Conservation (phyloP, 2,797 vertebrate genomes). For the Ficedula albicollis region DNA sequence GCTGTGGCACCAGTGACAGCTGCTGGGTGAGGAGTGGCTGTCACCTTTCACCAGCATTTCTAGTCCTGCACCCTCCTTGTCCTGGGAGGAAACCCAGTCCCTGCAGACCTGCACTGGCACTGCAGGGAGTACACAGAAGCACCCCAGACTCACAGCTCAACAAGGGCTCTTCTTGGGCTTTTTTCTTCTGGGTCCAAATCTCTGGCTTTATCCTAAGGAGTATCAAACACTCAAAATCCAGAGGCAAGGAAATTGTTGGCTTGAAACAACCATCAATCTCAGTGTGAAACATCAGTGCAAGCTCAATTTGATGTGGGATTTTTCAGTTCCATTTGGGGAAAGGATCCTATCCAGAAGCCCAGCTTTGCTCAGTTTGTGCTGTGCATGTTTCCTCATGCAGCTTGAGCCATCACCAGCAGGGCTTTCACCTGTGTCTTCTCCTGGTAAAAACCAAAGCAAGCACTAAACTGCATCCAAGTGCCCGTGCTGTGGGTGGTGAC, state of each 20-base stretch:
- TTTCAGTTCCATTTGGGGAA: neutral
- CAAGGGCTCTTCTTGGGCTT: neutral
- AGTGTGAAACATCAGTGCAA: neutral
- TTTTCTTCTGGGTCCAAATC: neutral
- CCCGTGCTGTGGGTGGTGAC: accelerated
- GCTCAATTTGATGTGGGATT: neutral
- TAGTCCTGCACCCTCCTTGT: neutral
- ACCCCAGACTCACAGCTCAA: neutral
- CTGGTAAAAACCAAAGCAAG: neutral
- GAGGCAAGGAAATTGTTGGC: neutral
- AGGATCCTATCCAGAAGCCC: neutral
- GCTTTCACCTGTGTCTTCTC: neutral
- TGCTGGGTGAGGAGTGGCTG: neutral
- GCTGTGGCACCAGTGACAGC: neutral
- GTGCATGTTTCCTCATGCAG: neutral
- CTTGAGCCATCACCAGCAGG: neutral
- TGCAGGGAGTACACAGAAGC: neutral
- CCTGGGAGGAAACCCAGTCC: neutral
- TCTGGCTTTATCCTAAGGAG: neutral
- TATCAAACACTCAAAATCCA: neutral
- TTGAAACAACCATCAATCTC: neutral
- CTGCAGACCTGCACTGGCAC: neutral
- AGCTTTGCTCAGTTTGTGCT: neutral
- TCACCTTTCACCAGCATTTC: neutral
- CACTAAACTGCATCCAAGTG: neutral